Percentiles rank a stretch among this genome's conserved stretches.
phyloP scores from a whole-genome alignment of 2,113 vertebrate species.

The Lophius piscatorius region DNA sequence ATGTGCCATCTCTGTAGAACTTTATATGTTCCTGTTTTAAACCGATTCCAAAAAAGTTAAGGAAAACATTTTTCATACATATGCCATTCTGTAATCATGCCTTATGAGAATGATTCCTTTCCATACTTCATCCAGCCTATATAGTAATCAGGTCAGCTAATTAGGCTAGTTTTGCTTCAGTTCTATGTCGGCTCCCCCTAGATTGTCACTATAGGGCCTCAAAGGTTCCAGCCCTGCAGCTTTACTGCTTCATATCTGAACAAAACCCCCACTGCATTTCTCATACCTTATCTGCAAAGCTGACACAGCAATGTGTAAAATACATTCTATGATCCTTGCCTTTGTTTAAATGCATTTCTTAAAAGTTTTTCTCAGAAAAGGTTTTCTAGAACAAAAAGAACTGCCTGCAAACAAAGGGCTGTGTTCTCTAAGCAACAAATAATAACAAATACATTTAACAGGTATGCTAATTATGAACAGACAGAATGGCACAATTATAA shows the following conservation, averaged over 20 bases:
- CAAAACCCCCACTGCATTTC: too few relatives aligned
- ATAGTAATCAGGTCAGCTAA: conserved; percentile 76
- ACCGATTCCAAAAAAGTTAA: neutral
- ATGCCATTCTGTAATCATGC: conserved; percentile 28
- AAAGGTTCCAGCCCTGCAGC: conserved; percentile 43
- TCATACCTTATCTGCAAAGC: too few relatives aligned
- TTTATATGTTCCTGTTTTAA: neutral
- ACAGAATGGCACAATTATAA: conserved; percentile 59
- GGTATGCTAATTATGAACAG: conserved; percentile 68
- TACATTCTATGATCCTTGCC: conserved; percentile 9
- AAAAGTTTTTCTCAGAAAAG: conserved; percentile 32
- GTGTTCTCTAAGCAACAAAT: conserved; percentile 53
- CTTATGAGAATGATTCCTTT: conserved; percentile 36
- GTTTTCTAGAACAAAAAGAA: conserved; percentile 47
- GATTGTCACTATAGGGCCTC: conserved; percentile 64
- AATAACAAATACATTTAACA: conserved; percentile 65
- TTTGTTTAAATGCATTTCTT: conserved; percentile 43
- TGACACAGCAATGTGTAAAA: conserved; percentile 14
- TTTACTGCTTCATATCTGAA: conserved; percentile 17
- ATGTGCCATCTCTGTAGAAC: neutral
- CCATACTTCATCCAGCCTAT: conserved; percentile 60
- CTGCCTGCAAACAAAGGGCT: conserved; percentile 49
- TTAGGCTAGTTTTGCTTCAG: conserved; percentile 74
- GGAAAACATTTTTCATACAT: conserved; percentile 5
- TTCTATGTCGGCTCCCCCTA: conserved; percentile 70